Conservation (phyloP, 1,140 invertebrate genomes). For the Atopsyche davidsoni region DNA sequence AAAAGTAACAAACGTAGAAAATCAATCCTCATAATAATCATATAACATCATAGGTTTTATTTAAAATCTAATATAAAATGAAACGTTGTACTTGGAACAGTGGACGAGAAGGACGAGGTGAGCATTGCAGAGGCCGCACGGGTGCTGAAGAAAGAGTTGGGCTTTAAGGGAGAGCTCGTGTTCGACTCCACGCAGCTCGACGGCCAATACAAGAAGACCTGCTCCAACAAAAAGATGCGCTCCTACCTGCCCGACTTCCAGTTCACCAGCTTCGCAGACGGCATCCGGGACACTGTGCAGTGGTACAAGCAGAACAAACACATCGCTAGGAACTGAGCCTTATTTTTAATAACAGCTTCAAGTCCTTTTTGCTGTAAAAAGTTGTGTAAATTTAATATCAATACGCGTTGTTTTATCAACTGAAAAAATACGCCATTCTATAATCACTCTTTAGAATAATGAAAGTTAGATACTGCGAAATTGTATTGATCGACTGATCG, state of each 20-base stretch:
- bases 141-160: slow-evolving; percentile 68
- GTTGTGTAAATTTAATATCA: too few relatives aligned
- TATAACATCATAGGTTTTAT: too few relatives aligned
- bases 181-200: slow-evolving; percentile 88
- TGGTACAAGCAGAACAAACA: slow-evolving; percentile 87
- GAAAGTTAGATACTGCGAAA: too few relatives aligned
- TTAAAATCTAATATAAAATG: background rate
- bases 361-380: too few relatives aligned
- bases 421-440: too few relatives aligned
- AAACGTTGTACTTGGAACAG: slow-evolving; percentile 44
- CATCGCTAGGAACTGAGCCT: slow-evolving; percentile 72
- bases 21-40: too few relatives aligned
- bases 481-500: too few relatives aligned
- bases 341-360: too few relatives aligned
- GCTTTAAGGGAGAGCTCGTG: slow-evolving; percentile 55
- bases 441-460: too few relatives aligned
- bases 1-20: too few relatives aligned
- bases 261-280: slow-evolving; percentile 84
- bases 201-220: slow-evolving; percentile 98
- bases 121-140: slow-evolving; percentile 80
- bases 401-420: too few relatives aligned
- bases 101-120: slow-evolving; percentile 87
- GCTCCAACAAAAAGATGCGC: slow-evolving; percentile 87
- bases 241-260: slow-evolving; percentile 76
- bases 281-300: slow-evolving; percentile 77